Evolutionary conservation across 2,113 vertebrate genomes (phyloP).

Genomic region (Dicaeum eximium): DNA sequence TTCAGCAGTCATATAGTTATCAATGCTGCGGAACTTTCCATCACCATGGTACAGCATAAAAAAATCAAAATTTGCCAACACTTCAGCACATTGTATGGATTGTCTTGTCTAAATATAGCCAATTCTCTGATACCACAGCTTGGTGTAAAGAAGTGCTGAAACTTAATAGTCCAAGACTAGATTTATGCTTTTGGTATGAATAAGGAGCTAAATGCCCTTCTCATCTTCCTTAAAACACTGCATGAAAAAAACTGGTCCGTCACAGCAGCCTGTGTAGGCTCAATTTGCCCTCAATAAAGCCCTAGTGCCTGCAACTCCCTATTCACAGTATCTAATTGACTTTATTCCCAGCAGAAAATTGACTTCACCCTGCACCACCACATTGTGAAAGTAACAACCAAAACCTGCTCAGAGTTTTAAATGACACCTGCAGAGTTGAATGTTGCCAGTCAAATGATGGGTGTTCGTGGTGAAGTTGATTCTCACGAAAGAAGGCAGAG

Average conservation of each 20-base stretch:
- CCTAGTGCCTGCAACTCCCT: not conserved
- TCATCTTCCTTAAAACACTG: not conserved
- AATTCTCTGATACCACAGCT: not conserved
- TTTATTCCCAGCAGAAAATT: not conserved
- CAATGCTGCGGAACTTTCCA: not conserved
- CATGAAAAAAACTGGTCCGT: not conserved
- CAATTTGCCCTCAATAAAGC: not conserved
- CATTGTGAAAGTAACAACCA: rapidly evolving
- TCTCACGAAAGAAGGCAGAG: not conserved
- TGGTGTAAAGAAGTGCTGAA: not conserved
- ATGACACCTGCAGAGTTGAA: not conserved
- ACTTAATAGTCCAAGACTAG: not conserved
- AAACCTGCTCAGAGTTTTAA: not conserved
- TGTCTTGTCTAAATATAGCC: not conserved
- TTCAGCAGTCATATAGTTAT: not conserved
- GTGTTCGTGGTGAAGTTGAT: not conserved
- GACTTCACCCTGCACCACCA: not conserved
- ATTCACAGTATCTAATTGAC: not conserved
- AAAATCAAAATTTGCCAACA: not conserved
- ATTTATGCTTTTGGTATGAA: not conserved
- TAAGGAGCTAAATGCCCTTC: not conserved
- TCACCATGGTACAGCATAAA: not conserved
- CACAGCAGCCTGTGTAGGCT: not conserved
- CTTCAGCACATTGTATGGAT: not conserved
- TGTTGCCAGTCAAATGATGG: not conserved